These are phyloP conservation scores for Xestia sexstrigata DNA, from an alignment of 2,888 invertebrate species.

Conservation along the genomic window DNA sequence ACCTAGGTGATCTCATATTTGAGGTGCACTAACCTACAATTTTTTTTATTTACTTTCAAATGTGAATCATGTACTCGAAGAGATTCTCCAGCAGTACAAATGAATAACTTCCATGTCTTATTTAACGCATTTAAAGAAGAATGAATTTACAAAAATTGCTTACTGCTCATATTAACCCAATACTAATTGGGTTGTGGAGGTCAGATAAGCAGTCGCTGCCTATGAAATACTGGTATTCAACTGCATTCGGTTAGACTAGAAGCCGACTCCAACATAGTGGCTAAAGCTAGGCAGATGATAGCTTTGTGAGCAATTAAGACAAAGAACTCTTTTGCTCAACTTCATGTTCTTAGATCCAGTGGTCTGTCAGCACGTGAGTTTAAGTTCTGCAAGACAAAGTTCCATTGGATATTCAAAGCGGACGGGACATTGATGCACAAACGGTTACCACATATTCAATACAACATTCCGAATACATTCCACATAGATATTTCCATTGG, in stretches of 20 bases:
- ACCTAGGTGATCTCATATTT: not conserved
- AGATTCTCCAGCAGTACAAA: not conserved
- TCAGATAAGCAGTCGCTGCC: too few relatives aligned
- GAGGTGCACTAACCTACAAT: not conserved
- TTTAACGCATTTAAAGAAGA: not conserved
- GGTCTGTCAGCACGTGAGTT: not conserved
- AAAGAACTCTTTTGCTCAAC: too few relatives aligned
- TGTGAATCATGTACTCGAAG: not conserved
- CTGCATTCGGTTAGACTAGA: not conserved
- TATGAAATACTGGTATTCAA: not conserved
- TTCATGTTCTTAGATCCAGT: not conserved
- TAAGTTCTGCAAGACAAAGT: not conserved
- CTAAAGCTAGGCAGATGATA: not conserved
- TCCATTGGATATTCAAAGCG: not conserved
- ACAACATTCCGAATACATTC: too few relatives aligned
- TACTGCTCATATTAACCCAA: too few relatives aligned
- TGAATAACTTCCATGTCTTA: not conserved
- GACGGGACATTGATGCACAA: not conserved
- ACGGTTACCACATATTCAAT: not conserved
- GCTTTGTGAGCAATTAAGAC: too few relatives aligned
- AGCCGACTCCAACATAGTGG: rapidly evolving
- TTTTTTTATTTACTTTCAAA: not conserved
- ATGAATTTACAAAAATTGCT: not conserved
- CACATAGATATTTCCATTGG: too few relatives aligned
- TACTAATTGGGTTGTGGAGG: too few relatives aligned